Conservation (phyloP, 2,888 invertebrate species). For the Gandaritis pyraliata region DNA sequence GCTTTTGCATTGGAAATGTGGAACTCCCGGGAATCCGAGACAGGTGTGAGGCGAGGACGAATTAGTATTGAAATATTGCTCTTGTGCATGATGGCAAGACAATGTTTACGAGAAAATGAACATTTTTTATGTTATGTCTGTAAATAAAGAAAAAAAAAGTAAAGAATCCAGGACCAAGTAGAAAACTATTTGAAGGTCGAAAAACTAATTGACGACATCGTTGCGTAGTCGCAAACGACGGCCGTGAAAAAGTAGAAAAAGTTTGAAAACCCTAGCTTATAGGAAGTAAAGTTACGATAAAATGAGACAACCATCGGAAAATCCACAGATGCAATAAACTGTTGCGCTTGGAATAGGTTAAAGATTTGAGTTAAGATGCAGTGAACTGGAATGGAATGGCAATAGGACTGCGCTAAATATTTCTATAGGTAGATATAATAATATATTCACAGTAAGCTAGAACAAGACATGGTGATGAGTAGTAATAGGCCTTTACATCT, state of each 20-base stretch:
- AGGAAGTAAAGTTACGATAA: background rate
- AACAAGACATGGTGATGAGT: no score
- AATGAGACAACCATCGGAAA: background rate
- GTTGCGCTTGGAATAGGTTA: no score
- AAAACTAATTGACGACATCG: no score
- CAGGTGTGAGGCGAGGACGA: slow-evolving; percentile 25
- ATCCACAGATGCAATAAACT: background rate
- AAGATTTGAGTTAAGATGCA: no score
- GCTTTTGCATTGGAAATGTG: slow-evolving; percentile 27
- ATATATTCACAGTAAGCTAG: no score
- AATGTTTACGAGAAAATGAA: background rate
- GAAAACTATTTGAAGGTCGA: background rate
- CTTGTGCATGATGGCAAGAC: slow-evolving; percentile 2
- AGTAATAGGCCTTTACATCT: no score
- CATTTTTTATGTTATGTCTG: no score
- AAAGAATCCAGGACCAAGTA: background rate
- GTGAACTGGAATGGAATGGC: no score
- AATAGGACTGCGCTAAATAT: no score
- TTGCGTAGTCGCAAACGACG: background rate
- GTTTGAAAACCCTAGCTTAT: background rate
- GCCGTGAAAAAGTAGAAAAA: background rate
- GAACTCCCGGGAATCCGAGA: slow-evolving; percentile 9
- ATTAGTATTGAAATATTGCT: slow-evolving; percentile 25
- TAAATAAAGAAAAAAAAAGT: no score
- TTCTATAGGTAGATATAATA: no score